Conservation (phyloP, 2,888 invertebrate genomes). For the Teleiodes luculella region DNA sequence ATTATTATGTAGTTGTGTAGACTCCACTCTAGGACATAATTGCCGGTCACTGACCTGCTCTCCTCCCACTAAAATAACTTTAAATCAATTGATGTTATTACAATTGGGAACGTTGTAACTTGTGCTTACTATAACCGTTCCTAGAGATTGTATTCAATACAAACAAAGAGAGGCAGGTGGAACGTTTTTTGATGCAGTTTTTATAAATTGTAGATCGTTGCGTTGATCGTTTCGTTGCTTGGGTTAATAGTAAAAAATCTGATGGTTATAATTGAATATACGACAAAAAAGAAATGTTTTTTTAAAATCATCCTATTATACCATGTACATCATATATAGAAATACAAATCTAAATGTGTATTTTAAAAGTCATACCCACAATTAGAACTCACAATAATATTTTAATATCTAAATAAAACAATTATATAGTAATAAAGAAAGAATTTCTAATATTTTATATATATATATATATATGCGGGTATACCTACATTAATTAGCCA, state of each 20-base stretch:
- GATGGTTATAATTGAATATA: no score
- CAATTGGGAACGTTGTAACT: slow-evolving; percentile 69
- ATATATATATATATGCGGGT: no score
- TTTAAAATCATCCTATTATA: no score
- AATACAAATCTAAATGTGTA: no score
- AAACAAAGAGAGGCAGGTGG: slow-evolving; percentile 47
- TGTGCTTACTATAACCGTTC: slow-evolving; percentile 39
- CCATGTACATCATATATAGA: no score
- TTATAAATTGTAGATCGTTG: slow-evolving; percentile 13
- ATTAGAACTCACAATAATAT: no score
- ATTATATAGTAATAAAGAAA: no score
- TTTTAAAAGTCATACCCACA: not conserved
- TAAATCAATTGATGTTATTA: slow-evolving; percentile 78
- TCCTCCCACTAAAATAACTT: slow-evolving; percentile 75
- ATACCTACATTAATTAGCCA: not conserved
- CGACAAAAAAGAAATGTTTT: no score
- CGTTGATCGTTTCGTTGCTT: no score
- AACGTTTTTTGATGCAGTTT: slow-evolving; percentile 33
- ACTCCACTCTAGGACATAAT: slow-evolving; percentile 68
- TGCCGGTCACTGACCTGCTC: slow-evolving; percentile 74
- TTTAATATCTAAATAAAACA: no score
- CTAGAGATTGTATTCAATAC: slow-evolving; percentile 38
- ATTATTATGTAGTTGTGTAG: slow-evolving; percentile 36
- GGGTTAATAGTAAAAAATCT: no score
- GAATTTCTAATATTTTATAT: no score